Evolutionary conservation across 2,113 vertebrate genomes (phyloP).

Genomic region (Jaculus jaculus): DNA sequence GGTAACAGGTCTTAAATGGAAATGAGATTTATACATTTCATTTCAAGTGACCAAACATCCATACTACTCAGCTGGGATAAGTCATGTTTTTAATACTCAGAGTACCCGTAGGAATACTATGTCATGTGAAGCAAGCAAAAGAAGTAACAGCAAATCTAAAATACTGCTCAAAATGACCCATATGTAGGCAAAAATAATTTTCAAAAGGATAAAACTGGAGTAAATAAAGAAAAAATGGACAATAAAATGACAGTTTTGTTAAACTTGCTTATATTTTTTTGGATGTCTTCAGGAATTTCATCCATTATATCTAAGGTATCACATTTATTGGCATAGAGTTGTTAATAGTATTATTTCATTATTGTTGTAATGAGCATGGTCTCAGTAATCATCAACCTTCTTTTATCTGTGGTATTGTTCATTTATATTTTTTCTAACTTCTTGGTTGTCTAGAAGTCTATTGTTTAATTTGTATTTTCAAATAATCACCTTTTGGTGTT

Average conservation of each 20-base stretch:
- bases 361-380: background rate
- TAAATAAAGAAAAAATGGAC: background rate
- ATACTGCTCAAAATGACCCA: background rate
- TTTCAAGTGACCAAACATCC: background rate
- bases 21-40: background rate
- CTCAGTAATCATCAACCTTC: background rate
- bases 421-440: background rate
- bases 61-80: background rate
- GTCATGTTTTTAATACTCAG: too few relatives aligned
- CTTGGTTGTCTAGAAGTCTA: background rate
- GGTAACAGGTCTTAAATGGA: background rate
- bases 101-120: background rate
- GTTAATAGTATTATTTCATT: background rate
- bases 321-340: background rate
- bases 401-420: background rate
- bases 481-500: background rate
- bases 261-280: background rate
- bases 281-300: background rate
- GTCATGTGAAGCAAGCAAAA: background rate
- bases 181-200: background rate
- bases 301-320: background rate
- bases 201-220: background rate
- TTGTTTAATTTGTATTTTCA: background rate
- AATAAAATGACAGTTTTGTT: background rate
- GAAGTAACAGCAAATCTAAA: background rate